Evolutionary conservation across 2,888 invertebrate genomes (phyloP), one percentile per base, ranked within the genome.

Genomic region (Nycteola revayana): DNA sequence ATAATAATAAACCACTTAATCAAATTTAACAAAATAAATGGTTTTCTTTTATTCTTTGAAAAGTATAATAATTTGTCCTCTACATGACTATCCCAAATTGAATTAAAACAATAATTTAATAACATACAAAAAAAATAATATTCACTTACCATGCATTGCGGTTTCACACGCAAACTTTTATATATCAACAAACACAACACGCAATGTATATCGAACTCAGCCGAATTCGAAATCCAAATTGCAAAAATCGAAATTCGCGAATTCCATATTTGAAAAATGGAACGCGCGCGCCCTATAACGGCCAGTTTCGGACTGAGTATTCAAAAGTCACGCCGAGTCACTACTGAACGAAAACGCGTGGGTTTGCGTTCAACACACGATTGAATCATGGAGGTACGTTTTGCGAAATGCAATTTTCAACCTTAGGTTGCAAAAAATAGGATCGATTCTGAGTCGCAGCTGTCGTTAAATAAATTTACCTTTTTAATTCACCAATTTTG

Each of bases 341-440:
- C 51, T 66, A 60, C 62, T 68, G 74, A 76, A 77, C 69, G 61
- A 67, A 76, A 77, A 72, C 67, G 81, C 81, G 82, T 83, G 80
- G 78, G 79, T 59, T 74, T 50, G 59, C 58, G 79, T 59, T 74
- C 51, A 60, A 57, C 55, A 63, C 55, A 56, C 60, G 59, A 70
- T 70, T 68, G 63, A 70, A 69, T 73, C 66, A 73, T 65, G 55
- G 21, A 21, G 21, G 14, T 46, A 58, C 59, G 54, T 45, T 49
- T 49, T 40, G 56, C 57, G 49, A 43, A 56, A 58, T 35, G 42
- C 48, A 42, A 67, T 52, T 61, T 59, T 60, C 48, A 57, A 71
- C 75, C 66, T 67, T 71, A 59, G 33, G 20, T 1, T 1, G 0
- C 1, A 36, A 63, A 69, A 68, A 61, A 60, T 39, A n/a, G 34